Conservation (phyloP, 2,113 vertebrate species). For the Polypterus bichir region DNA sequence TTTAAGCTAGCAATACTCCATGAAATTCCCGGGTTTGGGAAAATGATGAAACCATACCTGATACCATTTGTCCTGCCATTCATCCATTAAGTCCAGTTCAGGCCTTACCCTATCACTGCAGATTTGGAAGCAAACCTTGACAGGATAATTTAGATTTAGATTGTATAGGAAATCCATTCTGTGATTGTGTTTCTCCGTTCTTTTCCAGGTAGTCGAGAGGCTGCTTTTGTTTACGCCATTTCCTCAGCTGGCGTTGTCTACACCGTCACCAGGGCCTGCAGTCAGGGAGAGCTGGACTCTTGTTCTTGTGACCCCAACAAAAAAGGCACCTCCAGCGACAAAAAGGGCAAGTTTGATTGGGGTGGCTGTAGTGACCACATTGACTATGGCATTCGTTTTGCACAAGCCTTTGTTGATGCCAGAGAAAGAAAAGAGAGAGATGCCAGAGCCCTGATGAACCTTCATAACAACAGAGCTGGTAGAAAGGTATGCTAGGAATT, state of each 20-base stretch:
- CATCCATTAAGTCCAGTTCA: no score
- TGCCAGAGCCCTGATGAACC: slow-evolving; percentile 79
- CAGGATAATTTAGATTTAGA: no score
- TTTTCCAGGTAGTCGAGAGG: slow-evolving; percentile 77
- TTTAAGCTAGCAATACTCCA: no score
- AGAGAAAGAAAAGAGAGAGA: slow-evolving; percentile 79
- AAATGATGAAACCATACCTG: no score
- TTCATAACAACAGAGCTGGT: slow-evolving; percentile 88
- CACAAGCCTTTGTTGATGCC: slow-evolving; percentile 78
- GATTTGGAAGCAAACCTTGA: no score
- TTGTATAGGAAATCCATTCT: neutral
- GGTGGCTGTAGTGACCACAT: slow-evolving; percentile 93
- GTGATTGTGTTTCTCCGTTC: neutral
- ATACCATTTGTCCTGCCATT: no score
- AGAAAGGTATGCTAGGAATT: slow-evolving; percentile 62
- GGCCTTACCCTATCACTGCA: no score
- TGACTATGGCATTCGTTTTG: slow-evolving; percentile 79
- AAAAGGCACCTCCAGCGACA: slow-evolving; percentile 70
- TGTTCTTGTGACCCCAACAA: slow-evolving; percentile 87
- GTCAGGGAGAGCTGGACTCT: slow-evolving; percentile 81
- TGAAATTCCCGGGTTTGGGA: no score
- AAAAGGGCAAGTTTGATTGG: slow-evolving; percentile 78
- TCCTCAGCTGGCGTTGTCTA: slow-evolving; percentile 91
- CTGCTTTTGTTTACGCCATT: slow-evolving; percentile 86
- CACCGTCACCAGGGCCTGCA: slow-evolving; percentile 84